Evolutionary conservation across 2,113 vertebrate genomes (phyloP).

Genomic region (Antennarius striatus): DNA sequence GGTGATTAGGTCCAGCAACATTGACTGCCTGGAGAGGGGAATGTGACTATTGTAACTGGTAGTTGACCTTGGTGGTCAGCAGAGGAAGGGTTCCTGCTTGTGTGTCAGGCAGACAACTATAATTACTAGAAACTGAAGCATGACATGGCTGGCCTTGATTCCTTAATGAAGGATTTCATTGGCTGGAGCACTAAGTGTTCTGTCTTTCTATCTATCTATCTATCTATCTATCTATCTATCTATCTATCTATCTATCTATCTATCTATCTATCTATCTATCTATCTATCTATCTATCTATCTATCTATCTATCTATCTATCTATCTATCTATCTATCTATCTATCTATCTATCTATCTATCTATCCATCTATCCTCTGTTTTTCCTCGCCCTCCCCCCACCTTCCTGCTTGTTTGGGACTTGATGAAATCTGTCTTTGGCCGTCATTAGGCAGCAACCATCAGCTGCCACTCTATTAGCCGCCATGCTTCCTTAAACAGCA

Average conservation of each 20-base stretch:
- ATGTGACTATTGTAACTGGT: conserved; percentile 91
- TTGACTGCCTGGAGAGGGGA: conserved; percentile 89
- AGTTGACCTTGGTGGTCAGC: conserved; percentile 95
- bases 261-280: conserved; percentile 26
- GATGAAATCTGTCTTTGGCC: conserved; percentile 79
- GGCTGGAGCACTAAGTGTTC: conserved; percentile 81
- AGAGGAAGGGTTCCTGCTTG: conserved; percentile 80
- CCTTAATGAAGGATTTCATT: conserved; percentile 94
- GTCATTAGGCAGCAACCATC: conserved; percentile 77
- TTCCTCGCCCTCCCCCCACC: not conserved
- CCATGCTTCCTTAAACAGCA: conserved; percentile 78
- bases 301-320: conserved; percentile 33
- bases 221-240: too few species aligned
- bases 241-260: conserved; percentile 11
- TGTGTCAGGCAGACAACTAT: conserved; percentile 87
- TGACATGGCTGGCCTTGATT: conserved; percentile 89
- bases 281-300: conserved; percentile 22
- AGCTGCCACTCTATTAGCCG: conserved; percentile 80
- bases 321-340: conserved; percentile 36
- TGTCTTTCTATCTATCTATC: too few species aligned
- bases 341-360: conserved; percentile 37
- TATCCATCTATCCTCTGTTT: not conserved
- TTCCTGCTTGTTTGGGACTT: conserved; percentile 70
- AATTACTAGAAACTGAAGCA: conserved; percentile 95
- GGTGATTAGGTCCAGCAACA: conserved; percentile 92